Evolutionary conservation across 2,888 invertebrate species (phyloP).

Genomic region (Sphecodes monilicornis): DNA sequence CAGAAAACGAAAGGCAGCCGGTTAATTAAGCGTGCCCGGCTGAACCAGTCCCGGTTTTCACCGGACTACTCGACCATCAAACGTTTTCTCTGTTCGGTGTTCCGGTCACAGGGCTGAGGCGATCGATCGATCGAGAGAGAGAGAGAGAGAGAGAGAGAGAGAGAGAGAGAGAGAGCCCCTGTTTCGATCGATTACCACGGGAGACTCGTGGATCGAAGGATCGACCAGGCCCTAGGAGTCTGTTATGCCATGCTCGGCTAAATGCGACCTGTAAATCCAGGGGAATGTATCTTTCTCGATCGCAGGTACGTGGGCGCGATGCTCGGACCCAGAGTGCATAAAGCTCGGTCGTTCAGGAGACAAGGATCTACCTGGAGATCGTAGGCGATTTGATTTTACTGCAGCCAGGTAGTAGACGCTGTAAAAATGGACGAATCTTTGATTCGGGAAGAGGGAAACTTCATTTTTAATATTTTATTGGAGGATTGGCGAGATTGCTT

Average conservation of each 20-base stretch:
- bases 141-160: too few species aligned
- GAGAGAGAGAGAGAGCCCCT: too few species aligned
- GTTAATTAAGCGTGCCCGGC: conserved; percentile 72
- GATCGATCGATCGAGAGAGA: too few species aligned
- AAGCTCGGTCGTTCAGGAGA: neutral
- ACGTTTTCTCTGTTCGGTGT: conserved; percentile 57
- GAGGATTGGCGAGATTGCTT: neutral
- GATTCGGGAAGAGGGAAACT: neutral
- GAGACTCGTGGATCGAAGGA: conserved; percentile 41
- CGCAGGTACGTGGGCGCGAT: neutral
- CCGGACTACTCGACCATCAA: conserved; percentile 66
- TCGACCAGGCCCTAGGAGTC: conserved; percentile 20
- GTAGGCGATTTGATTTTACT: neutral
- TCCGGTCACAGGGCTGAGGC: conserved; percentile 71
- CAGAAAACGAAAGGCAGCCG: conserved; percentile 74
- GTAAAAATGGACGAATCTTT: neutral
- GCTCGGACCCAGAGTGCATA: neutral
- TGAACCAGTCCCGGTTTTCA: conserved; percentile 72
- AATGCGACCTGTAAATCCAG: conserved; percentile 35
- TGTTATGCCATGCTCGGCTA: conserved; percentile 50
- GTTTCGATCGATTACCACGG: conserved; percentile 69
- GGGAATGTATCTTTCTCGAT: conserved; percentile 17
- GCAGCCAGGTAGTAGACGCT: neutral
- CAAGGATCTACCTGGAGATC: neutral
- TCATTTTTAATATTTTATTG: neutral